Conservation (phyloP, 2,113 vertebrate species). For the Cariama cristata region DNA sequence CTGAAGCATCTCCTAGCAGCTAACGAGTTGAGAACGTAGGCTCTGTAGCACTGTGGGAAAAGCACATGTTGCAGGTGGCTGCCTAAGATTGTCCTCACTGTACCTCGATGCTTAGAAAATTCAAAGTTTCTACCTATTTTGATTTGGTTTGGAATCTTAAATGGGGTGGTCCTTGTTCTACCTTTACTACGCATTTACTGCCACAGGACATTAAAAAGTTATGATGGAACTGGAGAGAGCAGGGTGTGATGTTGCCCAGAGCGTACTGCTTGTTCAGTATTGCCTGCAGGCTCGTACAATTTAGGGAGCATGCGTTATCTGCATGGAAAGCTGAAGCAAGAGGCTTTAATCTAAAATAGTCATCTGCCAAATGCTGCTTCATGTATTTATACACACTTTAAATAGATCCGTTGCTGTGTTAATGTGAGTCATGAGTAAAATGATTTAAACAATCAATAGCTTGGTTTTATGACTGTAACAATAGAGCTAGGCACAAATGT, state of each 20-base stretch:
- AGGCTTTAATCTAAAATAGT: neutral
- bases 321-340: neutral
- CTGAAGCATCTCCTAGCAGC: neutral
- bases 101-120: neutral
- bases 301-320: fast-evolving
- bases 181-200: neutral
- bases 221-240: neutral
- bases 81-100: neutral
- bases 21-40: neutral
- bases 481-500: neutral
- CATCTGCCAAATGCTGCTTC: neutral
- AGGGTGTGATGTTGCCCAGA: neutral
- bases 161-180: neutral
- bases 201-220: neutral
- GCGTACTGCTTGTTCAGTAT: neutral
- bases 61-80: neutral
- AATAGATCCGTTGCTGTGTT: conserved; percentile 3
- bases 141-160: neutral
- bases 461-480: neutral
- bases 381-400: neutral
- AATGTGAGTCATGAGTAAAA: neutral
- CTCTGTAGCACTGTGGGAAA: neutral
- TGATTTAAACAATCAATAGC: neutral
- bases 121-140: neutral
- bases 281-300: neutral